Percentiles rank a stretch among this genome's conserved stretches.
Evolutionary conservation across 2,113 vertebrate species (phyloP).

Genomic region (Felis chaus): DNA sequence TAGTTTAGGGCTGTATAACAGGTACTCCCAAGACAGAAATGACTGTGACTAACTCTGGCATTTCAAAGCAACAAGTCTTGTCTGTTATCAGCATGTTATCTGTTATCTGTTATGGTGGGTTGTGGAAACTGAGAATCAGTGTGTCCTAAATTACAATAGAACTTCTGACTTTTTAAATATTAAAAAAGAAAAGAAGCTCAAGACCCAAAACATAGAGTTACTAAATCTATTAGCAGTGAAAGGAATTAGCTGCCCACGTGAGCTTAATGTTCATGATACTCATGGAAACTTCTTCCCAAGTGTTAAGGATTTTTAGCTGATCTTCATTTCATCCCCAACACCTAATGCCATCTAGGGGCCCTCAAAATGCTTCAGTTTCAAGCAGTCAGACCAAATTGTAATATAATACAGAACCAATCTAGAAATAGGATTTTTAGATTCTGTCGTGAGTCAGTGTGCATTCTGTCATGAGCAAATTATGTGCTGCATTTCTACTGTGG

Average conservation of each 20-base stretch:
- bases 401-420: no score
- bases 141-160: neutral
- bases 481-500: neutral
- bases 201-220: neutral
- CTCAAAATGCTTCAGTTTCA: neutral
- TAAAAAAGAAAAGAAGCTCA: neutral
- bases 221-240: neutral
- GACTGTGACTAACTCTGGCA: neutral
- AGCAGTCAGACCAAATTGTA: neutral
- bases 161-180: neutral
- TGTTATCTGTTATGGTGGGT: neutral
- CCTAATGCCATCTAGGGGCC: neutral
- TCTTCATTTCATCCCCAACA: no score
- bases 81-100: neutral
- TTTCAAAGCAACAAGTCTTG: neutral
- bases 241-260: neutral
- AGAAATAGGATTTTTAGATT: neutral
- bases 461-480: neutral
- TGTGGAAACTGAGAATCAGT: neutral
- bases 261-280: neutral
- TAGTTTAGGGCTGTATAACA: neutral
- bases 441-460: neutral
- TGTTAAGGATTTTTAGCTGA: neutral
- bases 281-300: neutral
- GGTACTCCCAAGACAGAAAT: neutral